Base-by-base conservation (phyloP, 2,888 invertebrate species). In the Petrolisthes cinctipes region DNA sequence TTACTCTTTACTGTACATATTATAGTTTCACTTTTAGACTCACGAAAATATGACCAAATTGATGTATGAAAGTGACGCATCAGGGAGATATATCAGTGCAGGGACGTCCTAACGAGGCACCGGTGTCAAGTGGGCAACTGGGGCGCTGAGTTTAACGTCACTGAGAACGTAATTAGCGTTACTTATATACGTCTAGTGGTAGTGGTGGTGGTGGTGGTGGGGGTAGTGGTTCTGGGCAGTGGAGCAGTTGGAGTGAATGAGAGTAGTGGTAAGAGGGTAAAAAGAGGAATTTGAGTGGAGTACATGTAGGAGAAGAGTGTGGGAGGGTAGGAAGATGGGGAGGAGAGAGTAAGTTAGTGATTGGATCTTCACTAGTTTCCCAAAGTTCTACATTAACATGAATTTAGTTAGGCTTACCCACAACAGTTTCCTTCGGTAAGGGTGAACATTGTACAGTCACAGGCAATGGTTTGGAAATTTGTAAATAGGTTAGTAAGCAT, bases 121-220 rank as follows among this genome's bases (percentile, higher is more conserved):
- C 53, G 54, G 79, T 68, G 84, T 85, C 51, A 85, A 57, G 79
- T 85, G 79, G 57, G 37, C 78, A 78, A 54, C 61, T 78, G 66
- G 61, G 51, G 23, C 20, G 51, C 14, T 51, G 78, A 51, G 37
- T 17, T 85, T 85, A 85, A 37, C 84, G 84, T 85, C 84, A 51
- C 84, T 6, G 20, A 57, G 53, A 78, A 79, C 66, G 79, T 79
- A 85, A 85, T 85, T 85, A 78, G 84, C 57, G 66, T 85, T 66
- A 85, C 66, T 85, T 75, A 85, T 76, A 85, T 4, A 71, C 23
- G 53, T 37, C 23, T 11, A 9, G 23, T 20, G 53, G 53, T 4
- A 6, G 37, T 37, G 17, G 37, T 17, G 68, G 5, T 37, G 37
- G 20, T 23, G 56, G 56, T 54, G 20, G 11, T 14, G 56, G 79